Base-by-base conservation (phyloP, 2,113 vertebrate species). In the Neomonachus schauinslandi region DNA sequence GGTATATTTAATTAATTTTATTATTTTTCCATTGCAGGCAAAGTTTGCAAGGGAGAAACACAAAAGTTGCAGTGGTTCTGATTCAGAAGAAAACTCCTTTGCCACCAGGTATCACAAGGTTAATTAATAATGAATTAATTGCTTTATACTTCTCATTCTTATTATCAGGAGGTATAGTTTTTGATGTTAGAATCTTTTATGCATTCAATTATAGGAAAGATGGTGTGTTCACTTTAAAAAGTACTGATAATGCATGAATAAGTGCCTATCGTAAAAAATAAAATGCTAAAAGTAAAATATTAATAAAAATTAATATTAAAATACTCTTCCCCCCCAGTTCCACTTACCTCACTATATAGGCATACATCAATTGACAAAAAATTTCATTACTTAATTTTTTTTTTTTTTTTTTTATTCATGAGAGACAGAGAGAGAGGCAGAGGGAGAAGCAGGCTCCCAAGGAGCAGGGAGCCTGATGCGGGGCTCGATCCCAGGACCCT, bases 51-150 rank as follows among this genome's bases (percentile, higher is more conserved):
- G 99, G 99, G 96, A 99, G 99, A 98, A 99, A 99, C 98, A 99
- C 99, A 4, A 99, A 99, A 98, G 99, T 99, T 4, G 99, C 99
- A 31, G 99, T 99, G 74, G 99, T 99, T 98, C 98, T 99, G 97
- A 99, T 99, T 98, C 99, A 99, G 96, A 99, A 99, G 99, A 99
- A 99, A 98, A 99, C 99, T 0, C 99, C 99, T 0, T 98, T 99
- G 49, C 99, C 99, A 51, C 99, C 99, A 99, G 99, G 99, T 99
- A 98, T 79, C n/a, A 65, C 19, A 94, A 95, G 22, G 19, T 11
- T 93, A 51, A 72, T 82, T 46, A 93, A 49, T 39, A 74, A 93
- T 10, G 18, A 46, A 24, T 74, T 89, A 81, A 33, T 95, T 88
- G 16, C n/a, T 59, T 91, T 96, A 79, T 53, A 42, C 11, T 15